Conservation (phyloP, 2,797 vertebrate species). For the Eremophila alpestris region DNA sequence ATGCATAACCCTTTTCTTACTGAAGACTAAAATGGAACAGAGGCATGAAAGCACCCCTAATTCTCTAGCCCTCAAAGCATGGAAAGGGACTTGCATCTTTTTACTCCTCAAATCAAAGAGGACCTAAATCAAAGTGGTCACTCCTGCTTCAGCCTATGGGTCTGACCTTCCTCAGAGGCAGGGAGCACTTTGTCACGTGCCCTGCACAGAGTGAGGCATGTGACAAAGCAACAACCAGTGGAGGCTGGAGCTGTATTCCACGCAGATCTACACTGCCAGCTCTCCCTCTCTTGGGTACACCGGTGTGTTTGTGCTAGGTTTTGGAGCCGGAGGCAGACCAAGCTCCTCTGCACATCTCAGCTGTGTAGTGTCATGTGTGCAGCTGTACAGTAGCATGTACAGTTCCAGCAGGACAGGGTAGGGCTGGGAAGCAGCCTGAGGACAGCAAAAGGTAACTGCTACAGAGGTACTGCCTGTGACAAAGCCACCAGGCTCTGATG, state of each 20-base stretch:
- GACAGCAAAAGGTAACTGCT: neutral
- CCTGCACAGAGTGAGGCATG: neutral
- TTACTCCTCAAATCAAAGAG: conserved; percentile 41
- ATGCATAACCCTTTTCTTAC: neutral
- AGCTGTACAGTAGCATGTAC: too few relatives aligned
- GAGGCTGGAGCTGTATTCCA: neutral
- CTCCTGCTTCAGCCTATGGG: neutral
- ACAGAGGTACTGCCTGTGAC: neutral
- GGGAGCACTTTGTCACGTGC: neutral
- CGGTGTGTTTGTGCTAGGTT: neutral
- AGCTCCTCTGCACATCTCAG: neutral
- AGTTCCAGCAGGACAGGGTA: neutral
- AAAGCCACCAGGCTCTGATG: neutral
- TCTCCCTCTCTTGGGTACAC: neutral
- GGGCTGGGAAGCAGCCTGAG: neutral
- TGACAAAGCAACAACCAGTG: rapidly evolving
- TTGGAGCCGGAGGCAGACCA: neutral
- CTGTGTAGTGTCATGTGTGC: too few relatives aligned
- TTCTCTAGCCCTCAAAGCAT: conserved; percentile 3
- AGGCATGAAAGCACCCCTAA: conserved; percentile 1
- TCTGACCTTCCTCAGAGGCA: neutral
- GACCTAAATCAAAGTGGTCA: conserved; percentile 44
- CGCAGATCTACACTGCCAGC: neutral
- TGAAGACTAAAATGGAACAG: conserved; percentile 4
- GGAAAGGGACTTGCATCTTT: neutral